phyloP scores from a whole-genome alignment of 2,888 invertebrate genomes.

The Amblyteles armatorius region DNA sequence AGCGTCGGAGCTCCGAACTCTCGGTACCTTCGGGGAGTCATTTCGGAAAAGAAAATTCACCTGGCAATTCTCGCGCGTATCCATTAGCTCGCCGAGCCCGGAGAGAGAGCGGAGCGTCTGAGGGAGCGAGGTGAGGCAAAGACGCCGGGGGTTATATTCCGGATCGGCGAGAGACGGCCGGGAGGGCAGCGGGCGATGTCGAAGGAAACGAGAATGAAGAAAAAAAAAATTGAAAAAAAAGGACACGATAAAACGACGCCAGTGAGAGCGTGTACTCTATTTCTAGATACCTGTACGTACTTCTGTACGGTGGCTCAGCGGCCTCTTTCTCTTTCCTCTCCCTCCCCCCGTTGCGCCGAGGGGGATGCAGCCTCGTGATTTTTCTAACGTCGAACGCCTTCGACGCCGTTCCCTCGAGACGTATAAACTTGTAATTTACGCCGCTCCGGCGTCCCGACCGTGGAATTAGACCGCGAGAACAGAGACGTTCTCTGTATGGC shows the following conservation, averaged over 20 bases:
- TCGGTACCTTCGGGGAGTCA: constrained; percentile 36
- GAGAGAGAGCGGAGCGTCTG: constrained; percentile 29
- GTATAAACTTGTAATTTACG: constrained; percentile 58
- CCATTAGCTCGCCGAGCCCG: constrained; percentile 58
- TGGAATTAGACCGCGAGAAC: constrained; percentile 17
- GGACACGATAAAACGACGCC: neutral
- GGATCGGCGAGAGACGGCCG: constrained; percentile 42
- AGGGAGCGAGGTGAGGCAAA: neutral
- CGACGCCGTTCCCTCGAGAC: constrained; percentile 47
- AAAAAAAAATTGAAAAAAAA: neutral
- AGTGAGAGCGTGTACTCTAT: constrained; percentile 29
- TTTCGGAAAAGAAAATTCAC: constrained; percentile 55
- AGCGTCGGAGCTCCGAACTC: constrained; percentile 4
- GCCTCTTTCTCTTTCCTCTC: neutral
- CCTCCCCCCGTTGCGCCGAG: neutral
- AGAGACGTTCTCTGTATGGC: constrained; percentile 4
- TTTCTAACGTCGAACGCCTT: constrained; percentile 24
- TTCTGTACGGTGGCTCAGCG: constrained; percentile 10
- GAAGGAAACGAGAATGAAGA: constrained; percentile 12
- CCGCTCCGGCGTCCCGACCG: constrained; percentile 27
- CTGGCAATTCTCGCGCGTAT: constrained; percentile 64
- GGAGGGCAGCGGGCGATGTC: constrained; percentile 24
- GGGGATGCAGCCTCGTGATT: constrained; percentile 31
- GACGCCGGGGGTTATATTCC: constrained; percentile 36
- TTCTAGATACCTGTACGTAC: constrained; percentile 36